Percentiles rank a stretch among this genome's conserved stretches.
Evolutionary conservation across 2,888 invertebrate species (phyloP).

Genomic region (Amphipyra tragopoginis): DNA sequence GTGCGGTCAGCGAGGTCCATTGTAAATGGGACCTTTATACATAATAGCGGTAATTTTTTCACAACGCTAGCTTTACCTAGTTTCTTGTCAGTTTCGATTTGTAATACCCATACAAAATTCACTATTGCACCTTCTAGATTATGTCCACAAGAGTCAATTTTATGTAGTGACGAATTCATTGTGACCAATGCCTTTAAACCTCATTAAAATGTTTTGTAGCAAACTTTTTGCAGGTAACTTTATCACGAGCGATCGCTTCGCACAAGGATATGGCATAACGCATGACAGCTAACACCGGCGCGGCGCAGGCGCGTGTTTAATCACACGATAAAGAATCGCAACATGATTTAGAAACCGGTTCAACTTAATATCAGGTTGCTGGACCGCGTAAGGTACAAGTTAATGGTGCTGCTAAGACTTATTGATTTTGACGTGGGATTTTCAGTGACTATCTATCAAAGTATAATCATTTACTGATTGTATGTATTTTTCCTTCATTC

Average conservation of each 20-base stretch:
- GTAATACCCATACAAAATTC: not conserved
- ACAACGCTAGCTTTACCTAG: no score
- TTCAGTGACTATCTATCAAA: constrained; percentile 3
- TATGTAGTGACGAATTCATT: no score
- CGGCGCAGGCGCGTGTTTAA: constrained; percentile 29
- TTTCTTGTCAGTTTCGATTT: not conserved
- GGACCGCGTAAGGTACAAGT: constrained; percentile 33
- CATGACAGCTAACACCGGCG: constrained; percentile 32
- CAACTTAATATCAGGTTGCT: constrained; percentile 39
- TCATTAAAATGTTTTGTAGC: constrained; percentile 12
- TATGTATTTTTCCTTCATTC: not conserved
- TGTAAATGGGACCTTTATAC: constrained; percentile 12
- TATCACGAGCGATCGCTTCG: constrained; percentile 21
- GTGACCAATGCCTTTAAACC: no score
- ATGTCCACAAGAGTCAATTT: no score
- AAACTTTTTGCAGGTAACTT: constrained; percentile 34
- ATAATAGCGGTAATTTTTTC: not conserved
- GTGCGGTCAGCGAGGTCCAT: constrained; percentile 13
- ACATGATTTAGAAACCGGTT: constrained; percentile 54
- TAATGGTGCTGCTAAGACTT: constrained; percentile 32
- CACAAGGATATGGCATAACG: constrained; percentile 48
- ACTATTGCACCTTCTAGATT: no score
- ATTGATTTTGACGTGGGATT: constrained; percentile 22
- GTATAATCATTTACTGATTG: not conserved
- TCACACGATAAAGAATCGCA: constrained; percentile 49